phyloP scores from a whole-genome alignment of 1,140 invertebrate species.

The Drosophila varians region DNA sequence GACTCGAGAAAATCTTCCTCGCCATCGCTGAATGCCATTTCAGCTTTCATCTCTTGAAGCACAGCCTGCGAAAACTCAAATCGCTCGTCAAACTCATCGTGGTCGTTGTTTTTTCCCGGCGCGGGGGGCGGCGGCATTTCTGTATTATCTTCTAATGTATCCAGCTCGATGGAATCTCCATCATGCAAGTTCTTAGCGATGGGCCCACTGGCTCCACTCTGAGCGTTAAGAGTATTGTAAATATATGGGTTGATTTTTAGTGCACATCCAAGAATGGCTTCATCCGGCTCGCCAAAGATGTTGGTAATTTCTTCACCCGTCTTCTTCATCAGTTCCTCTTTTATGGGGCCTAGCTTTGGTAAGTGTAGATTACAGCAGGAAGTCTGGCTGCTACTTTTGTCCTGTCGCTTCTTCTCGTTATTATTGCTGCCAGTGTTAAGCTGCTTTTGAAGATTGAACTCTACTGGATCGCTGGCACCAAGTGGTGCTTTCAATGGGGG shows the following conservation, averaged over 20 bases:
- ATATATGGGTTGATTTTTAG: conserved; percentile 53
- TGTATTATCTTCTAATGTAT: neutral
- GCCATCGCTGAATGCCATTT: conserved; percentile 42
- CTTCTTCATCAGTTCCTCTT: conserved; percentile 46
- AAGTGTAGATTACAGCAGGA: conserved; percentile 35
- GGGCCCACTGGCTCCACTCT: neutral
- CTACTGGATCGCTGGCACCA: neutral
- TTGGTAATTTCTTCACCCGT: conserved; percentile 43
- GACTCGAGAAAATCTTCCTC: conserved; percentile 7
- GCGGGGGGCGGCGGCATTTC: neutral
- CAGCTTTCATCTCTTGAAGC: conserved; percentile 65
- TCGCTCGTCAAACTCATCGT: conserved; percentile 51
- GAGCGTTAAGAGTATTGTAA: conserved; percentile 25
- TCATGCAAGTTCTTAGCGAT: conserved; percentile 18
- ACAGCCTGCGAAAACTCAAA: conserved; percentile 55
- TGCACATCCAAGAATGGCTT: conserved; percentile 39
- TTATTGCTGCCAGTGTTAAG: neutral
- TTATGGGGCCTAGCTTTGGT: conserved; percentile 62
- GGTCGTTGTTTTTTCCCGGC: neutral
- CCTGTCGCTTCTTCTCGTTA: neutral
- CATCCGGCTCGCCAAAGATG: conserved; percentile 70
- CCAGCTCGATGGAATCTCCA: conserved; percentile 56
- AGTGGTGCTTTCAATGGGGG: neutral
- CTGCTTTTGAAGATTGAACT: neutral
- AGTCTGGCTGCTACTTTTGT: neutral